A percentile compares a stretch with the other conserved stretches of the same genome.
Evolutionary conservation across 1,140 invertebrate species (phyloP).

Genomic region (Drosophila lini): DNA sequence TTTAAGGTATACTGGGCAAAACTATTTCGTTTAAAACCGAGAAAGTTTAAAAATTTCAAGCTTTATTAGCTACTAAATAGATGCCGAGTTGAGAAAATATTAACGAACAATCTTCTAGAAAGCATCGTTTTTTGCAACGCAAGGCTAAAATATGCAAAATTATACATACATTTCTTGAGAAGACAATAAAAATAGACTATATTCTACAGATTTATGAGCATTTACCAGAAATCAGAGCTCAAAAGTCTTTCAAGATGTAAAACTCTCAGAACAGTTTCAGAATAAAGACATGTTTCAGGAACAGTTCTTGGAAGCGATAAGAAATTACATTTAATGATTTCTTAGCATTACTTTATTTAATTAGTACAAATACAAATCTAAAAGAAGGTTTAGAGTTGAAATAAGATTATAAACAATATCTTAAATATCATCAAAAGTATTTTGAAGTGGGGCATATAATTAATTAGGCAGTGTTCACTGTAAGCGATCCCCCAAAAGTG

Average conservation of each 20-base stretch:
- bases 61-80: not conserved
- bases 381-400: too few relatives aligned
- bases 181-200: not conserved
- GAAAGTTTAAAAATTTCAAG: too few relatives aligned
- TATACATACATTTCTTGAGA: not conserved
- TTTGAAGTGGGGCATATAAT: not conserved
- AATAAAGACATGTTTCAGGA: not conserved
- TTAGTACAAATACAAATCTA: too few relatives aligned
- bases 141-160: not conserved
- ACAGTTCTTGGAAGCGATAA: not conserved
- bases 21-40: not conserved
- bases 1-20: not conserved
- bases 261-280: not conserved
- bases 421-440: not conserved
- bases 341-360: not conserved
- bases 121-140: not conserved
- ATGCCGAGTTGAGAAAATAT: not conserved
- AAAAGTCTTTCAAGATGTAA: not conserved
- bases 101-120: not conserved
- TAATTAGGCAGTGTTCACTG: conserved; percentile 4
- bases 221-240: not conserved
- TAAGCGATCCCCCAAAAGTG: not conserved
- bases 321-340: not conserved
- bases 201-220: not conserved
- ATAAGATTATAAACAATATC: not conserved